Evolutionary conservation across 2,888 invertebrate species (phyloP).

Genomic region (Dolichomitus sp.): DNA sequence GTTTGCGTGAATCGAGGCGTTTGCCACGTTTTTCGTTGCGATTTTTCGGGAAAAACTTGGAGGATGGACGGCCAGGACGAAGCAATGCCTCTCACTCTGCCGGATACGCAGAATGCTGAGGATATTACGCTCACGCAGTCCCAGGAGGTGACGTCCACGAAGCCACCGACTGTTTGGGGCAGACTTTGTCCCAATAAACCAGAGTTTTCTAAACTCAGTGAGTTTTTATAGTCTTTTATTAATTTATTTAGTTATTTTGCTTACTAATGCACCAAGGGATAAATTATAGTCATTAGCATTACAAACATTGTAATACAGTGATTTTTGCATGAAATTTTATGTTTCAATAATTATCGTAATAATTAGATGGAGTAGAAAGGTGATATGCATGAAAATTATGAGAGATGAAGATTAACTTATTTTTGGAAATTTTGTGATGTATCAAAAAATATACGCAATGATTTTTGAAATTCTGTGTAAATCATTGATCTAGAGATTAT

Average conservation of each 20-base stretch:
- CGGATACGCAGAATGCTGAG: constrained; percentile 79
- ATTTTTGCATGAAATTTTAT: too few relatives aligned
- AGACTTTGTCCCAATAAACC: constrained; percentile 72
- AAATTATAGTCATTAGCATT: too few relatives aligned
- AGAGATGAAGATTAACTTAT: too few relatives aligned
- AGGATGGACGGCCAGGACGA: constrained; percentile 4
- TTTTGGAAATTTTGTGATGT: too few relatives aligned
- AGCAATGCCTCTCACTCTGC: constrained; percentile 71
- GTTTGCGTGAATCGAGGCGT: not conserved
- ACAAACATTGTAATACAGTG: too few relatives aligned
- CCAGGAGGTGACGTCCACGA: constrained; percentile 69
- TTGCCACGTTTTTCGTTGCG: not conserved
- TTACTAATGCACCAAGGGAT: not conserved
- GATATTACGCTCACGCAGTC: constrained; percentile 75
- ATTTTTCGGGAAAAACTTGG: not conserved
- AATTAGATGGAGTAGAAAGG: too few relatives aligned
- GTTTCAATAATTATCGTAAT: too few relatives aligned
- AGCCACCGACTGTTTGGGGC: constrained; percentile 74
- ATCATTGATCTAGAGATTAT: too few relatives aligned
- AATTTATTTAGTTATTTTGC: not conserved
- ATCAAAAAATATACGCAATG: too few relatives aligned
- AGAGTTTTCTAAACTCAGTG: not conserved
- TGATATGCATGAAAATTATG: too few relatives aligned
- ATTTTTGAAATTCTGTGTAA: too few relatives aligned
- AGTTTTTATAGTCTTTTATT: not conserved